These are phyloP conservation scores for Heliocidaris erythrogramma DNA, from an alignment of 35 echinoderm and acorn worm genomes.

Conservation along the genomic window DNA sequence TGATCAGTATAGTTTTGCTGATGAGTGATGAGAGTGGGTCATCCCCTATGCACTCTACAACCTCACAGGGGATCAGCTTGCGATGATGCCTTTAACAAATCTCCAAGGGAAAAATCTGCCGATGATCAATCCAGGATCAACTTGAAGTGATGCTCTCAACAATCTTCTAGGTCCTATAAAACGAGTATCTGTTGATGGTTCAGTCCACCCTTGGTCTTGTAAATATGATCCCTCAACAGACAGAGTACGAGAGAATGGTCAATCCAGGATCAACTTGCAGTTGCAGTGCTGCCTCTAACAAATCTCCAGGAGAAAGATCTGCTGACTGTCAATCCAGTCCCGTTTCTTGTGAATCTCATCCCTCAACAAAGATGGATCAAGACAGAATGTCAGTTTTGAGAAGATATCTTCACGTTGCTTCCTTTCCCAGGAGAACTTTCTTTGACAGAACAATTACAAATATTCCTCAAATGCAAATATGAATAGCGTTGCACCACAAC, in stretches of 20 bases:
- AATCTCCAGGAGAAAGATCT: not conserved
- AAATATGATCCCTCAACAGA: not conserved
- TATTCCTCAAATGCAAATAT: no score
- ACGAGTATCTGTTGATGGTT: not conserved
- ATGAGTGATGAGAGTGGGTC: not conserved
- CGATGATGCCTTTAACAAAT: not conserved
- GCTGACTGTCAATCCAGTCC: not conserved
- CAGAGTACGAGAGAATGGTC: not conserved
- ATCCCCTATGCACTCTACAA: not conserved
- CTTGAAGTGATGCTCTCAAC: not conserved
- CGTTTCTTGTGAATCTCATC: not conserved
- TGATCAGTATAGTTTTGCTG: not conserved
- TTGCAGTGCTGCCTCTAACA: not conserved
- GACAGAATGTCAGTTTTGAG: no score
- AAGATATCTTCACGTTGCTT: no score
- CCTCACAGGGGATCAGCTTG: not conserved
- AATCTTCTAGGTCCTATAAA: not conserved
- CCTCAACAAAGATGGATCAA: no score
- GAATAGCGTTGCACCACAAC: no score
- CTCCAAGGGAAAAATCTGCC: not conserved
- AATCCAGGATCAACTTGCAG: not conserved
- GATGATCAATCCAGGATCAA: not conserved
- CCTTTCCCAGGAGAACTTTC: no score
- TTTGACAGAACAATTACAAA: no score
- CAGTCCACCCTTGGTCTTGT: not conserved